Percentiles rank a stretch among this genome's conserved stretches.
Evolutionary conservation across 2,113 vertebrate species (phyloP).

Genomic region (Micromys minutus): DNA sequence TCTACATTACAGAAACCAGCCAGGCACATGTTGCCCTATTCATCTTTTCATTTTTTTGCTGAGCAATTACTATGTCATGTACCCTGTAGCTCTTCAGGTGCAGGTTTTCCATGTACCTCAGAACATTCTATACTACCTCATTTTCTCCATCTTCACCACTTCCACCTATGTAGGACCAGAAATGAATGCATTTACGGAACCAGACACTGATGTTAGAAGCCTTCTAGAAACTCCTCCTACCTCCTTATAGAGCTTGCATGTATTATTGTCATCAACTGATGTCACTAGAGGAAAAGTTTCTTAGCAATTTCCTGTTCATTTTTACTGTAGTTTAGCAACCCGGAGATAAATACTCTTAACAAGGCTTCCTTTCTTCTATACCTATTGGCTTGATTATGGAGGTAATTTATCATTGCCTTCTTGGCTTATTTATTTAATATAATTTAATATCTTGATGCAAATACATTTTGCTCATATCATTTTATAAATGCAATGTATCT

Average conservation of each 20-base stretch:
- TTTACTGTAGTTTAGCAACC: neutral
- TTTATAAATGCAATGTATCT: neutral
- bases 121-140: neutral
- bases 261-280: neutral
- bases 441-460: conserved; percentile 59
- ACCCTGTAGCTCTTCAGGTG: neutral
- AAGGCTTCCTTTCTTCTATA: conserved; percentile 48
- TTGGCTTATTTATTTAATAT: conserved; percentile 49
- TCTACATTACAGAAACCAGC: neutral
- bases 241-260: neutral
- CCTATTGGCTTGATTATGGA: conserved; percentile 28
- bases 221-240: neutral
- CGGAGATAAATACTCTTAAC: neutral
- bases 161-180: neutral
- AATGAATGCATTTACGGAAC: neutral
- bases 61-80: neutral
- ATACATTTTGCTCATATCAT: conserved; percentile 38
- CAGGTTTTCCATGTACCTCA: neutral
- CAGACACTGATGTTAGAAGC: neutral
- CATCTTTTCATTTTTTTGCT: neutral
- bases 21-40: neutral
- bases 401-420: conserved; percentile 48
- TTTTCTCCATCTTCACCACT: neutral
- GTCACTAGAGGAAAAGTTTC: neutral
- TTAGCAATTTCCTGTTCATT: conserved; percentile 40